A percentile compares a stretch with the other conserved stretches of the same genome.
phyloP scores from a whole-genome alignment of 92 coral and sea anemone genomes.

The Porites evermanni region DNA sequence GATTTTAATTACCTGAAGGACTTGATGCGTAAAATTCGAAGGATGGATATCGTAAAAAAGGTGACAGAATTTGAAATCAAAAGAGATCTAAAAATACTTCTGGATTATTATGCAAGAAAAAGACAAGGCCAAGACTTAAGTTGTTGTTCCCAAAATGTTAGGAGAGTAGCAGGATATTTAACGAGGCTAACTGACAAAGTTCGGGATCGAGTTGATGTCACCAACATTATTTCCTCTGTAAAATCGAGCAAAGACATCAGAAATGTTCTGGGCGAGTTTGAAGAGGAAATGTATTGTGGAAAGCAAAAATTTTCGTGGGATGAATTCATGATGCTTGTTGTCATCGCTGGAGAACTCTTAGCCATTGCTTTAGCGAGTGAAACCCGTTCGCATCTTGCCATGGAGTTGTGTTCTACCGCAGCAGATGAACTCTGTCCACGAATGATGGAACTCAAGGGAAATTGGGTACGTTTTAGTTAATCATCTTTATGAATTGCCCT shows the following conservation, averaged over 20 bases:
- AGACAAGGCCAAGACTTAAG: background rate
- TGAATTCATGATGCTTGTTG: constrained; percentile 5
- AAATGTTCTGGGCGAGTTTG: background rate
- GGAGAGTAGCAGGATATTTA: too few species aligned
- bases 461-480: constrained; percentile 27
- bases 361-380: background rate
- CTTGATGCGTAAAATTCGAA: background rate
- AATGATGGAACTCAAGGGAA: constrained; percentile 15
- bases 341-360: constrained; percentile 21
- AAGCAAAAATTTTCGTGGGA: background rate
- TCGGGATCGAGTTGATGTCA: background rate
- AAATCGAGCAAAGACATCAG: background rate
- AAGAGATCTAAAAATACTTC: constrained; percentile 25
- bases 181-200: background rate
- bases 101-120: constrained; percentile 12
- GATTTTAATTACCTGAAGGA: constrained; percentile 26
- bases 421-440: constrained; percentile 16
- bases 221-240: too few species aligned
- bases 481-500: too few species aligned
- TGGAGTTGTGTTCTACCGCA: background rate
- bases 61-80: constrained; percentile 10
- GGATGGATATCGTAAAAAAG: constrained; percentile 14
- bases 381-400: background rate
- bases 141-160: too few species aligned
- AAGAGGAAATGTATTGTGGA: background rate